These are phyloP conservation scores for Notothenia rossii DNA, from an alignment of 2,113 vertebrate genomes.

Conservation along the genomic window DNA sequence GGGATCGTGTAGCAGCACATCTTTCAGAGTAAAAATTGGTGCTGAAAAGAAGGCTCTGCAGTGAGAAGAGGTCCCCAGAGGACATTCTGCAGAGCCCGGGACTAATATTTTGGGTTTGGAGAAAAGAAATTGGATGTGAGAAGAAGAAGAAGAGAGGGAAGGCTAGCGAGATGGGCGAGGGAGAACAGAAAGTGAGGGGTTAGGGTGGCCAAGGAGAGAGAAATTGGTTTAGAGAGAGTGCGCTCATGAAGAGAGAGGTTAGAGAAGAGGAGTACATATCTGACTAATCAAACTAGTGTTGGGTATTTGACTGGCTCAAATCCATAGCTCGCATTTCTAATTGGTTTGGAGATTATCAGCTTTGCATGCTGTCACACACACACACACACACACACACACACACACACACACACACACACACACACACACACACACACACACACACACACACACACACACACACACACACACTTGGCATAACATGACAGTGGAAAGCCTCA, in stretches of 20 bases:
- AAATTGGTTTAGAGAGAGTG: slow-evolving; percentile 47
- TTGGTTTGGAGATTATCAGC: slow-evolving; percentile 83
- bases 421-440: slow-evolving; percentile 5
- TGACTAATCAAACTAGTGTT: slow-evolving; percentile 80
- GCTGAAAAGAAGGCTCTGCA: slow-evolving; percentile 28
- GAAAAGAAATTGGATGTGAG: slow-evolving; percentile 48
- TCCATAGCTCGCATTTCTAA: slow-evolving; percentile 83
- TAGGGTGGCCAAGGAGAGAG: slow-evolving; percentile 12
- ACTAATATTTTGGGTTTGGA: slow-evolving; percentile 60
- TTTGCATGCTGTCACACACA: slow-evolving; percentile 74
- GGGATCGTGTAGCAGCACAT: slow-evolving; percentile 31
- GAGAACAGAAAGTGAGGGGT: slow-evolving; percentile 28
- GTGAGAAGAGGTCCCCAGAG: slow-evolving; percentile 38
- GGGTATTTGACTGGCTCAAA: slow-evolving; percentile 80
- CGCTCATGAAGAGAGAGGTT: slow-evolving; percentile 52
- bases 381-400: slow-evolving; percentile 36
- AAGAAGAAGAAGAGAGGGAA: slow-evolving; percentile 34
- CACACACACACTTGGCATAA: slow-evolving; percentile 42
- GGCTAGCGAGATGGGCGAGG: slow-evolving; percentile 45
- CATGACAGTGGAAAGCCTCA: slow-evolving; percentile 63
- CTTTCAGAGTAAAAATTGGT: slow-evolving; percentile 33
- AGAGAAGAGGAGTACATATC: slow-evolving; percentile 71
- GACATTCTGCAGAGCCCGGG: slow-evolving; percentile 42
- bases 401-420: slow-evolving; percentile 24
- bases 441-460: slow-evolving; percentile 10